phyloP scores from a whole-genome alignment of 2,113 vertebrate species.

The Lepus americanus region DNA sequence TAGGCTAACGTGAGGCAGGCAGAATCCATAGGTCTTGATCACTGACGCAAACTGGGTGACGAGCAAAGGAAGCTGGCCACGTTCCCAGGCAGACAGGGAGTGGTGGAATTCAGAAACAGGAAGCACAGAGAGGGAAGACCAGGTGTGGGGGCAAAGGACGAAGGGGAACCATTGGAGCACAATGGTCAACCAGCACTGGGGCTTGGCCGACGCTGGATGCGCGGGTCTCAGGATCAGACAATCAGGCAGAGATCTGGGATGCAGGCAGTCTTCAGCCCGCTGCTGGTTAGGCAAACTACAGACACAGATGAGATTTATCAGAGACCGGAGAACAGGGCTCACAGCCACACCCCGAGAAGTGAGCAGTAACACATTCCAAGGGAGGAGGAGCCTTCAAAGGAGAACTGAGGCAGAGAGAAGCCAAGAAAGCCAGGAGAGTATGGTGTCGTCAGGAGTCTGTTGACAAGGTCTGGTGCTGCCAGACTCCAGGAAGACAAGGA shows the following conservation, averaged over 20 bases:
- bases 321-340: background rate
- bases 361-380: background rate
- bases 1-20: background rate
- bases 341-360: background rate
- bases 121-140: background rate
- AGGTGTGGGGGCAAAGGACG: background rate
- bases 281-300: background rate
- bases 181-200: background rate
- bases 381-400: background rate
- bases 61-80: conserved; percentile 4
- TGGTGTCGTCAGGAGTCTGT: background rate
- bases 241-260: background rate
- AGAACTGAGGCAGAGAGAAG: background rate
- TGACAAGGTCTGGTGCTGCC: background rate
- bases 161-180: background rate
- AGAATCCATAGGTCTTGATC: background rate
- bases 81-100: background rate
- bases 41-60: background rate
- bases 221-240: background rate
- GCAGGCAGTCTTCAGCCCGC: background rate
- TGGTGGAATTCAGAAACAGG: conserved; percentile 32
- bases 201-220: background rate
- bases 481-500: background rate
- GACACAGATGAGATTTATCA: background rate
- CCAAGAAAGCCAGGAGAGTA: background rate